These are phyloP conservation scores for Saturnia pavonia DNA, from an alignment of 2,888 invertebrate genomes.

Conservation along the genomic window DNA sequence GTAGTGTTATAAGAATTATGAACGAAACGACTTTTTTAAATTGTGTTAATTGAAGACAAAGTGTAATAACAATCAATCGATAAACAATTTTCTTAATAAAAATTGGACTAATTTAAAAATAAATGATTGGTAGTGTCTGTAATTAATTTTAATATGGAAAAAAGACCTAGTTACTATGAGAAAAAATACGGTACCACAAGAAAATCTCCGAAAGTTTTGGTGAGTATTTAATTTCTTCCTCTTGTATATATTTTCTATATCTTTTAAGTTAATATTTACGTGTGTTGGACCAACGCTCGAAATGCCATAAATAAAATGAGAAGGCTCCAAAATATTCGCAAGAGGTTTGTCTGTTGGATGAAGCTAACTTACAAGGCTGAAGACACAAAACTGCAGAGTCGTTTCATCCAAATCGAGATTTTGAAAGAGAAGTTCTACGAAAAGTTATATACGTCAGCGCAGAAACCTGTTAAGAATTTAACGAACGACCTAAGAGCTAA, in stretches of 20 bases:
- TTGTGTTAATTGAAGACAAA: background rate
- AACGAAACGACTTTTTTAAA: background rate
- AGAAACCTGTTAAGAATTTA: no score
- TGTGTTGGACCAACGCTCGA: no score
- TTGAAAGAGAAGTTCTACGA: no score
- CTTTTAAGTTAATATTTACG: background rate
- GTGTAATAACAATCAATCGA: no score
- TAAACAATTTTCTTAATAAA: background rate
- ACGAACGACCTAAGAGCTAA: no score
- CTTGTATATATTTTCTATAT: background rate
- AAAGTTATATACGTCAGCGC: no score
- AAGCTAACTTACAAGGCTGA: no score
- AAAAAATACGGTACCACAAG: slow-evolving; percentile 29
- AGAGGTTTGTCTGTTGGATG: no score
- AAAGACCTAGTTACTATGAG: slow-evolving; percentile 33
- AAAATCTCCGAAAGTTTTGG: slow-evolving; percentile 14
- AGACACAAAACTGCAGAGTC: no score
- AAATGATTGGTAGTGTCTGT: background rate
- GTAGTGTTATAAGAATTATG: background rate
- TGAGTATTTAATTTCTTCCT: background rate
- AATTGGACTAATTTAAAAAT: background rate
- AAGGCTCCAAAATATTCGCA: no score
- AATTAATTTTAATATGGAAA: slow-evolving; percentile 25
- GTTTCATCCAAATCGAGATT: no score
- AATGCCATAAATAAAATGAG: no score